A percentile compares a stretch with the other conserved stretches of the same genome.
phyloP scores from a whole-genome alignment of 1,140 invertebrate species.

The Euglossa dilemma region DNA sequence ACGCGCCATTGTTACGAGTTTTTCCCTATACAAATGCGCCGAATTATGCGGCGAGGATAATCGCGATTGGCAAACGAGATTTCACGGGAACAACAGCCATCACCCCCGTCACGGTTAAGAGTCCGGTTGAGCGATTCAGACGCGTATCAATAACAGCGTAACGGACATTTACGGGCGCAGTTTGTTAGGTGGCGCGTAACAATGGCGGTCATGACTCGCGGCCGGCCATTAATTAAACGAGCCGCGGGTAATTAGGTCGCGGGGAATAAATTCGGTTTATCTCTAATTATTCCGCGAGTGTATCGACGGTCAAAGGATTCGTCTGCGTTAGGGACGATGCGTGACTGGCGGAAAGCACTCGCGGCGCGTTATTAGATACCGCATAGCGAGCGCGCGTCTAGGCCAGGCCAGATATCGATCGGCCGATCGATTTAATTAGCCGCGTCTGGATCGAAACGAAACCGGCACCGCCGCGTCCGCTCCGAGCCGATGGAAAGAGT shows the following conservation, averaged over 20 bases:
- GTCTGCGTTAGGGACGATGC: constrained; percentile 3
- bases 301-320: constrained; percentile 59
- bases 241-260: constrained; percentile 67
- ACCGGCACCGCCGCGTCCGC: neutral
- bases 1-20: neutral
- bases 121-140: constrained; percentile 30
- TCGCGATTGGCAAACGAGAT: constrained; percentile 26
- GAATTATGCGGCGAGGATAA: constrained; percentile 8
- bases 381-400: constrained; percentile 25
- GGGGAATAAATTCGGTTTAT: constrained; percentile 70
- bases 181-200: constrained; percentile 56
- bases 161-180: constrained; percentile 42
- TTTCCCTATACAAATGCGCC: neutral
- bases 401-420: constrained; percentile 35
- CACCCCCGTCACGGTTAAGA: constrained; percentile 13
- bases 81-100: neutral
- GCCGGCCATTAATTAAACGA: constrained; percentile 65
- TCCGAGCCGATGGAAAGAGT: neutral
- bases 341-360: neutral
- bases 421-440: constrained; percentile 52
- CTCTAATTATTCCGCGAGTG: constrained; percentile 66
- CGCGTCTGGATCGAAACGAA: neutral
- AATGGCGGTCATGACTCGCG: constrained; percentile 59
- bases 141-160: constrained; percentile 49
- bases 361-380: constrained; percentile 56